These are phyloP conservation scores for Todus mexicanus DNA, from an alignment of 2,797 vertebrate species.

Conservation along the genomic window DNA sequence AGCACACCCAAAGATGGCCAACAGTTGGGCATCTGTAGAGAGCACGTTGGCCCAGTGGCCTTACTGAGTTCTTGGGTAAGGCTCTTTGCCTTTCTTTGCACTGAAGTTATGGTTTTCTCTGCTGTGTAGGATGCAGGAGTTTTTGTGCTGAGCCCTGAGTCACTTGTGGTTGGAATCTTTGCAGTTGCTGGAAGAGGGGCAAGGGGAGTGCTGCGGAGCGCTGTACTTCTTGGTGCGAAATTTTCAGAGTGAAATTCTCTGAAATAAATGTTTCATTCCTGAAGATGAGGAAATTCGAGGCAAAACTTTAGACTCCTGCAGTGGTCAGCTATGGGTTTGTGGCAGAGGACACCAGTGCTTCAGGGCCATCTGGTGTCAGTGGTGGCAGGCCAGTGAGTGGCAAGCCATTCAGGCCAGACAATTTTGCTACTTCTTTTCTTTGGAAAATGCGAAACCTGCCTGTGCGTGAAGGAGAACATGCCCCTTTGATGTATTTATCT, in stretches of 20 bases:
- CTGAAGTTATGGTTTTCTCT: not conserved
- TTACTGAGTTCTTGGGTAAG: not conserved
- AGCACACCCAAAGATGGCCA: not conserved
- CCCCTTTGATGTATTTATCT: not conserved
- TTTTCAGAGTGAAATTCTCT: not conserved
- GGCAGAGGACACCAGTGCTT: not conserved
- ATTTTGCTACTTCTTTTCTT: not conserved
- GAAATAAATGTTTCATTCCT: not conserved
- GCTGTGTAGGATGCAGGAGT: fast-evolving
- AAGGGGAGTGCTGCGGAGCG: fast-evolving
- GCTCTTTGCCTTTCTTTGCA: not conserved
- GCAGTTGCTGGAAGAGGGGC: not conserved
- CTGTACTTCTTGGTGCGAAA: not conserved
- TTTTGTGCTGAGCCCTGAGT: not conserved
- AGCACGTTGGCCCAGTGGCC: not conserved
- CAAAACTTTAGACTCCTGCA: not conserved
- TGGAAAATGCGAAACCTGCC: not conserved
- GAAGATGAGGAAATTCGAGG: not conserved
- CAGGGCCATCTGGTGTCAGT: fast-evolving
- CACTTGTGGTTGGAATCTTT: not conserved
- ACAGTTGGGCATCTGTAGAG: not conserved
- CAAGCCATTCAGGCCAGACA: not conserved
- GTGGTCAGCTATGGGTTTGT: not conserved
- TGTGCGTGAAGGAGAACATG: not conserved
- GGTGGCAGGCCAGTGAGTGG: too few relatives aligned